Percentiles rank a stretch among this genome's conserved stretches.
These are phyloP conservation scores for Gymnocheta viridis DNA, from an alignment of 2,888 invertebrate species.

Conservation along the genomic window DNA sequence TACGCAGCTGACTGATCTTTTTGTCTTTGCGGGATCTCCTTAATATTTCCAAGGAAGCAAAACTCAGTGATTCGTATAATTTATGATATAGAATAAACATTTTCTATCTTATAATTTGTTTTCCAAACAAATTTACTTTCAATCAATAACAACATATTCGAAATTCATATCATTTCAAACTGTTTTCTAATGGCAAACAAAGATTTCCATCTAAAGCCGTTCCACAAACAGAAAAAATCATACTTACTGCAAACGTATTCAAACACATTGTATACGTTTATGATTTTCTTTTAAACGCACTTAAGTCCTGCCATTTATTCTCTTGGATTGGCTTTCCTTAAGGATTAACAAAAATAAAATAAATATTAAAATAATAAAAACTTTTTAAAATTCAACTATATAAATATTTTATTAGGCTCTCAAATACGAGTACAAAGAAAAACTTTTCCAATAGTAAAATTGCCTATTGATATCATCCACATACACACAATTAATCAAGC, in stretches of 20 bases:
- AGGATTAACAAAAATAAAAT: slow-evolving; percentile 36
- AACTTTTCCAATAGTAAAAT: slow-evolving; percentile 44
- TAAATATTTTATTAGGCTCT: slow-evolving; percentile 58
- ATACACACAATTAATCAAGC: slow-evolving; percentile 49
- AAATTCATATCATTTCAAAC: neutral
- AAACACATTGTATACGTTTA: neutral
- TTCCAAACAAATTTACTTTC: too few species aligned
- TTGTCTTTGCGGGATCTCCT: too few species aligned
- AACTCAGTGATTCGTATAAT: too few species aligned
- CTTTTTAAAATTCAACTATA: slow-evolving; percentile 35
- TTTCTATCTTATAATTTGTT: too few species aligned
- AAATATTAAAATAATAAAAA: too few species aligned
- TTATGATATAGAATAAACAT: too few species aligned
- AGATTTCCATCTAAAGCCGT: neutral
- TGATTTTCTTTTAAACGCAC: neutral
- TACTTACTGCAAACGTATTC: neutral
- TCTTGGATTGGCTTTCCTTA: neutral
- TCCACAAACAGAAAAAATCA: slow-evolving; percentile 20
- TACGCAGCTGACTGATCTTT: too few species aligned
- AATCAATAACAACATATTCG: too few species aligned
- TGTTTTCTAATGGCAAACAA: neutral
- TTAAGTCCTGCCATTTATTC: slow-evolving; percentile 43
- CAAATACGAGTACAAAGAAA: slow-evolving; percentile 37
- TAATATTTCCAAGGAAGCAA: too few species aligned
- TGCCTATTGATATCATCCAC: neutral